Percentiles rank a stretch among this genome's conserved stretches.
Evolutionary conservation across 2,888 invertebrate genomes (phyloP).

Genomic region (Epinotia bilunana): DNA sequence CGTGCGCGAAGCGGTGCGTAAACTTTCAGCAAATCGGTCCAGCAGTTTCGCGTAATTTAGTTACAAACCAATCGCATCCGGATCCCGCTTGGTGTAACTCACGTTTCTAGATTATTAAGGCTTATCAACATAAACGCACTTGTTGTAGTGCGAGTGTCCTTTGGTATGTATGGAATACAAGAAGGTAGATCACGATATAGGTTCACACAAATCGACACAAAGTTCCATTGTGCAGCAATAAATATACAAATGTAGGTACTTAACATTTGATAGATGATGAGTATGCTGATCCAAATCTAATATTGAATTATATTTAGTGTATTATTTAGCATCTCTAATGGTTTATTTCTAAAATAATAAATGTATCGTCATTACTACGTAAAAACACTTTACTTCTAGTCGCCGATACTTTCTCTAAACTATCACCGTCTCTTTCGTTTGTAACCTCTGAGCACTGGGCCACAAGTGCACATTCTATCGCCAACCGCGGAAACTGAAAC

Average conservation of each 20-base stretch:
- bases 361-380: too few relatives aligned
- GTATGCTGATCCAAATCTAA: too few relatives aligned
- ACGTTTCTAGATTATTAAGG: not conserved
- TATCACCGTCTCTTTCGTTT: not conserved
- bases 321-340: too few relatives aligned
- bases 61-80: constrained; percentile 33
- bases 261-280: too few relatives aligned
- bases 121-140: not conserved
- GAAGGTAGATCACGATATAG: too few relatives aligned
- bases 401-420: not conserved
- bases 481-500: not conserved
- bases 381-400: too few relatives aligned
- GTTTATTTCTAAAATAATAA: too few relatives aligned
- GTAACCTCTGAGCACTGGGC: too few relatives aligned
- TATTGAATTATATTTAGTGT: too few relatives aligned
- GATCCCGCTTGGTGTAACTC: constrained; percentile 9
- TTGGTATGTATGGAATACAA: not conserved
- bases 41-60: constrained; percentile 34
- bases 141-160: not conserved
- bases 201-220: too few relatives aligned
- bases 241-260: too few relatives aligned
- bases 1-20: constrained; percentile 33
- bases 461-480: not conserved
- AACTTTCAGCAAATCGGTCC: constrained; percentile 33
- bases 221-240: too few relatives aligned